These are phyloP conservation scores for Odontesthes bonariensis DNA, from an alignment of 2,113 vertebrate genomes.

Conservation along the genomic window DNA sequence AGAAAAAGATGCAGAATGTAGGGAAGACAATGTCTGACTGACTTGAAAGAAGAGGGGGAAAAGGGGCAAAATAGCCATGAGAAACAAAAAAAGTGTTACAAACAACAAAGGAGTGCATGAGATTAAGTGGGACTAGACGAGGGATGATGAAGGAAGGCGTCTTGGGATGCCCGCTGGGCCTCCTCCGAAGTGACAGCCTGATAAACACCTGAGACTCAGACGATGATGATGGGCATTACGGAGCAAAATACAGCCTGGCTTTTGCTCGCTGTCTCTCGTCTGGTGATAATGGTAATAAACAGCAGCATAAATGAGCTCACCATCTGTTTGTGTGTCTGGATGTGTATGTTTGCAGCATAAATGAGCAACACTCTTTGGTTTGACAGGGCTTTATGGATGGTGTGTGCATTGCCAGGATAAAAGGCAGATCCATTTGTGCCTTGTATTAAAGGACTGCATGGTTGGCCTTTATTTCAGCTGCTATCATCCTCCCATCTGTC, in stretches of 20 bases:
- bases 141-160: conserved; percentile 18
- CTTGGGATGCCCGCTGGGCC: conserved; percentile 42
- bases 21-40: neutral
- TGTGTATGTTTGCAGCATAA: conserved; percentile 47
- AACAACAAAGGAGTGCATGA: conserved; percentile 22
- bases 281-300: conserved; percentile 79
- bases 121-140: conserved; percentile 21
- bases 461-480: conserved; percentile 55
- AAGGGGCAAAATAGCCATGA: neutral
- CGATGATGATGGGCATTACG: conserved; percentile 62
- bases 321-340: conserved; percentile 31
- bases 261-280: conserved; percentile 53
- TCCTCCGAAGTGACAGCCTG: conserved; percentile 60
- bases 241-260: conserved; percentile 48
- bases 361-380: conserved; percentile 58
- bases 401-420: conserved; percentile 57
- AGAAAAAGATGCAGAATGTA: neutral
- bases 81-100: conserved; percentile 24
- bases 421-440: conserved; percentile 68
- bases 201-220: conserved; percentile 77
- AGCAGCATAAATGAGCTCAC: conserved; percentile 71
- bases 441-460: conserved; percentile 56
- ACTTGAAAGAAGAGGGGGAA: neutral
- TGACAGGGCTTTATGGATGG: conserved; percentile 68
- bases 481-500: conserved; percentile 29